A percentile compares a stretch with the other conserved stretches of the same genome.
Evolutionary conservation across 2,797 vertebrate species (phyloP).

Genomic region (Paramormyrops hopkinsi): DNA sequence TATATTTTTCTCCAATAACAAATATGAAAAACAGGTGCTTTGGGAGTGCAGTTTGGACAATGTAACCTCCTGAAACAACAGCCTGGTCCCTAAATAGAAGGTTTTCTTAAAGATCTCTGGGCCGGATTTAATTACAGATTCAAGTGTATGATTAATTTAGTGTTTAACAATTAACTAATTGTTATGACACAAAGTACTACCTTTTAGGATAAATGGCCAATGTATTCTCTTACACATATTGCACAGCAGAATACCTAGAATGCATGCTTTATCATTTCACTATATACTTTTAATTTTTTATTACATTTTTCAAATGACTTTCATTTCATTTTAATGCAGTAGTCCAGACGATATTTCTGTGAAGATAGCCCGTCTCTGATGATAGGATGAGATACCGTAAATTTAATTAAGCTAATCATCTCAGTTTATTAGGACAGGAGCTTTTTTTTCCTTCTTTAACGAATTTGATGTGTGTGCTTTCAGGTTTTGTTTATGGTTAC

Average conservation of each 20-base stretch:
- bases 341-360: not conserved
- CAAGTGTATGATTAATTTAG: not conserved
- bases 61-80: not conserved
- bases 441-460: not conserved
- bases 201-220: not conserved
- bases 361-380: not conserved
- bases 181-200: not conserved
- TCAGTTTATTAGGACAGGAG: not conserved
- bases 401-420: not conserved
- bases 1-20: conserved; percentile 1
- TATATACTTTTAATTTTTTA: not conserved
- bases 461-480: not conserved
- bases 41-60: not conserved
- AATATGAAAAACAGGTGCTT: not conserved
- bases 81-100: not conserved
- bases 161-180: not conserved
- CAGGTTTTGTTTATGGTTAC: not conserved
- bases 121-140: conserved; percentile 10
- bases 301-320: not conserved
- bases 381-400: not conserved
- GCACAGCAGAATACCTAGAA: not conserved
- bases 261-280: not conserved
- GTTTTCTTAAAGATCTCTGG: conserved; percentile 3
- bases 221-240: not conserved
- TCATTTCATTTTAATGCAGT: not conserved